Evolutionary conservation across 2,888 invertebrate species (phyloP).

Genomic region (Brenthis daphne): DNA sequence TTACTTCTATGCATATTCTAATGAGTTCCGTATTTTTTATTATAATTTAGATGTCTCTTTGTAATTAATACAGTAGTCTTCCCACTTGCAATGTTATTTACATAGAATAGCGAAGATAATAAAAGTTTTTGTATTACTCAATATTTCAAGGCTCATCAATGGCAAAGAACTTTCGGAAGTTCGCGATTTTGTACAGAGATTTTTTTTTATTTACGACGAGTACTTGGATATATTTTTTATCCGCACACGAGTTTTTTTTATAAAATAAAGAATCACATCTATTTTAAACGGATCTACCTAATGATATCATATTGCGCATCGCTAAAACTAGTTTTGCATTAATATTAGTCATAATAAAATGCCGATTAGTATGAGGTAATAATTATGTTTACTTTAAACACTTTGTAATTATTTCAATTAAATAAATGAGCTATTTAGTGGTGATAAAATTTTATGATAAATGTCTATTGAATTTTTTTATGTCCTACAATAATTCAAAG

Average conservation of each 20-base stretch:
- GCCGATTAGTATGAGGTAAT: conserved; percentile 12
- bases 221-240: conserved; percentile 1
- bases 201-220: neutral
- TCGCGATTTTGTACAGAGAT: neutral
- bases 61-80: neutral
- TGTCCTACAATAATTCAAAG: too few relatives aligned
- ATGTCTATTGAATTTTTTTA: too few relatives aligned
- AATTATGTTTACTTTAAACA: neutral
- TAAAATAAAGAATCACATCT: conserved; percentile 39
- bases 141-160: too few relatives aligned
- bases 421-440: neutral
- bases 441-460: too few relatives aligned
- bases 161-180: neutral
- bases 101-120: neutral
- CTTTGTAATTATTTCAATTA: neutral
- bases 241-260: conserved; percentile 19
- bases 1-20: neutral
- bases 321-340: conserved; percentile 17
- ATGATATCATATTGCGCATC: conserved; percentile 45
- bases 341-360: conserved; percentile 25
- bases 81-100: neutral
- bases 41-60: neutral
- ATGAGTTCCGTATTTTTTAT: neutral
- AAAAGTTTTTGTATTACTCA: too few relatives aligned
- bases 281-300: conserved; percentile 39